Evolutionary conservation across 2,888 invertebrate genomes (phyloP), one percentile per base, ranked within the genome.

Genomic region (Crioceris asparagi): DNA sequence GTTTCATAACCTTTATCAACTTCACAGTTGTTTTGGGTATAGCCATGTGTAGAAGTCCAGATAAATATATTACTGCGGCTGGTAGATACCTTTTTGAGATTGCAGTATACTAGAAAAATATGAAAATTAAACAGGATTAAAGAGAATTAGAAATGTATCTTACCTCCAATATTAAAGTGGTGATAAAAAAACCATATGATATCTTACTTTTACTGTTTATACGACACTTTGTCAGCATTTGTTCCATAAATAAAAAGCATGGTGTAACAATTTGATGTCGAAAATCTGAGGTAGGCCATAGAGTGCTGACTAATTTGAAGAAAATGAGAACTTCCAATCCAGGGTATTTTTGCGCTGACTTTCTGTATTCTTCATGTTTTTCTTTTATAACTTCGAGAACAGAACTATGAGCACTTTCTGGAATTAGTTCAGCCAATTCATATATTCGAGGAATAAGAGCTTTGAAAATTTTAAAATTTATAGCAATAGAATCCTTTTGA

Each of bases 261-360:
- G 92, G 91, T 10, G 87, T 87, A n/a, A 83, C 82, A 3, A 94
- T 76, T 1, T 81, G 80, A 70, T 96, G 94, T 26, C 80, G 71
- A 59, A 83, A 88, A 65, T 96, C 94, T 0, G 93, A 91, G 0
- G 91, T 81, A 1, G 93, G 84, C 64, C 85, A 96, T 36, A 94
- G 59, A 29, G 83, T 62, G 5, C 83, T 78, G 3, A 88, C 72
- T 45, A 90, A 56, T 66, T 92, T 91, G 41, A 94, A 78, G 55
- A 87, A 79, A 45, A 91, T 66, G 25, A 93, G 60, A 54, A 77
- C 79, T 49, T 83, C 77, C 31, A 83, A 57, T 35, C 70, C 67
- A 0, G 85, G 85, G 54, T 75, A 75, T 37, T 49, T 62, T 52
- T 74, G 79, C 2, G 64, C 62, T 31, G 70, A 71, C 34, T 71